phyloP scores from a whole-genome alignment of 2,888 invertebrate genomes.

The Hedychridium roseum region DNA sequence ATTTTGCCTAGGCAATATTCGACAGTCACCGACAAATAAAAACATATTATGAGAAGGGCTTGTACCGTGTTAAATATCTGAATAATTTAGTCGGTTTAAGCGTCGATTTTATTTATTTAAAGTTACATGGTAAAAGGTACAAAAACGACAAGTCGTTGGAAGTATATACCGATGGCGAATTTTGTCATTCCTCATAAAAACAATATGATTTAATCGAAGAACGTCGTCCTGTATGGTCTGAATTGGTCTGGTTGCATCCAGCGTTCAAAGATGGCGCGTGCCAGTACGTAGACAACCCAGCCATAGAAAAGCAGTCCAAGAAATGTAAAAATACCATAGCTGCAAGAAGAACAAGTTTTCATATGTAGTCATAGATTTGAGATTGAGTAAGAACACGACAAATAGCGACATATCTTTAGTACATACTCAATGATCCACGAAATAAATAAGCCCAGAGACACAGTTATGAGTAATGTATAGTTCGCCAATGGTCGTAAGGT shows the following conservation, averaged over 20 bases:
- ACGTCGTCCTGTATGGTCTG: too few relatives aligned
- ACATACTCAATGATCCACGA: conserved; percentile 68
- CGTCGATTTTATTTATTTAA: not conserved
- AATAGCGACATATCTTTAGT: not conserved
- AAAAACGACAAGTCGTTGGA: too few relatives aligned
- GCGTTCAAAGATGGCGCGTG: conserved; percentile 64
- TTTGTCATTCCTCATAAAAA: too few relatives aligned
- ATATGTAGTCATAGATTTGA: not conserved
- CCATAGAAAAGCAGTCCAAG: conserved; percentile 63
- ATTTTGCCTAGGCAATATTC: too few relatives aligned
- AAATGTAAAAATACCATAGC: conserved; percentile 58
- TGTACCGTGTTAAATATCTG: not conserved
- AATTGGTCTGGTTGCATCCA: conserved; percentile 38
- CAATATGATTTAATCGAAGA: too few relatives aligned
- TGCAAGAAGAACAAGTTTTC: conserved; percentile 26
- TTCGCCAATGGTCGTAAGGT: conserved; percentile 75
- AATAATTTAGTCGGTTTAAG: not conserved
- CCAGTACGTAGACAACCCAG: conserved; percentile 66
- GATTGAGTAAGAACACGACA: not conserved
- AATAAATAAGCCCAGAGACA: conserved; percentile 66
- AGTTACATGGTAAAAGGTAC: too few relatives aligned
- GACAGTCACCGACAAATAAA: too few relatives aligned
- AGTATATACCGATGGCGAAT: too few relatives aligned
- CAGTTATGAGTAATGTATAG: conserved; percentile 68
- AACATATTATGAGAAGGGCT: too few relatives aligned